Evolutionary conservation across 2,113 vertebrate species (phyloP).

Genomic region (Typhlomys cinereus): DNA sequence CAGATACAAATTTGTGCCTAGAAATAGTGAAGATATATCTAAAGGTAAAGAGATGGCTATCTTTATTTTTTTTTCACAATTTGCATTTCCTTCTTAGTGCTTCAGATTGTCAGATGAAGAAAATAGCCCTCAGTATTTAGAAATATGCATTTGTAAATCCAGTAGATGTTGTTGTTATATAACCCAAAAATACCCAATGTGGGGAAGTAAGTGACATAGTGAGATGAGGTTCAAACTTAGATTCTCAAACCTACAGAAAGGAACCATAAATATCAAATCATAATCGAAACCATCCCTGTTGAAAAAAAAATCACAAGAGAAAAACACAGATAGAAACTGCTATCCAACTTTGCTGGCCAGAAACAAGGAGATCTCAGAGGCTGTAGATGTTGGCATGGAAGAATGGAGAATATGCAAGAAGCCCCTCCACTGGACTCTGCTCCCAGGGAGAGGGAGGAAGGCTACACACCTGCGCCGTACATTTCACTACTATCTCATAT

Average conservation of each 20-base stretch:
- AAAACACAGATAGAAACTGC: slow-evolving; percentile 78
- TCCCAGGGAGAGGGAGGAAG: slow-evolving; percentile 38
- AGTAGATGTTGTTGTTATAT: no score
- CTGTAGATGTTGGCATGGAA: slow-evolving; percentile 77
- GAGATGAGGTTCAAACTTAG: slow-evolving; percentile 51
- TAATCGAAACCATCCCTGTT: slow-evolving; percentile 77
- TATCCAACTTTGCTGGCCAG: slow-evolving; percentile 74
- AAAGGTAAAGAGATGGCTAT: no score
- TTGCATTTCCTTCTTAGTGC: no score
- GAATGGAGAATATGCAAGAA: slow-evolving; percentile 57
- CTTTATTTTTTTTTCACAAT: no score
- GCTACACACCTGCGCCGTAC: slow-evolving; percentile 33
- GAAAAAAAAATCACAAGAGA: slow-evolving; percentile 81
- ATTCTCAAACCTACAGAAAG: slow-evolving; percentile 75
- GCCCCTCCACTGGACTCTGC: slow-evolving; percentile 25
- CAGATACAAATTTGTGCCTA: not conserved
- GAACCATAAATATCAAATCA: slow-evolving; percentile 81
- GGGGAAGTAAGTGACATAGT: no score
- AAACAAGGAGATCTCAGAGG: slow-evolving; percentile 64
- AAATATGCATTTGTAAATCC: no score
- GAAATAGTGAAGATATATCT: no score
- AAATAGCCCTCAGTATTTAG: no score
- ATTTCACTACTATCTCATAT: not conserved
- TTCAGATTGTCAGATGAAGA: no score
- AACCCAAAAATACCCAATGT: no score